Evolutionary conservation across 2,888 invertebrate genomes (phyloP), one percentile per base, ranked within the genome.

Genomic region (Sisyra nigra): DNA sequence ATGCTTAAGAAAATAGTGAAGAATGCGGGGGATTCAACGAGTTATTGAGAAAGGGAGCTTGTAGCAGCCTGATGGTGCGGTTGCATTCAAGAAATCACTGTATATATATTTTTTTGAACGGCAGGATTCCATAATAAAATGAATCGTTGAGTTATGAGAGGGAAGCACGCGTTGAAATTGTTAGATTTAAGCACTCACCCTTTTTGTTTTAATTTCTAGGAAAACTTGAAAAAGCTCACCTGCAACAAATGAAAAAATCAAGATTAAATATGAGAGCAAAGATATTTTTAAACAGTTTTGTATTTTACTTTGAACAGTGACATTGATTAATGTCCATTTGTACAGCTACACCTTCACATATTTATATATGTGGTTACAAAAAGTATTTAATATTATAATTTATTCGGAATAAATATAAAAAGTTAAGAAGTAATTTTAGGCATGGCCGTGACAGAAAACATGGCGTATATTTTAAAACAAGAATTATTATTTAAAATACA

Each of bases 381-480:
- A 48, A 46, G 45, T 48, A 50, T 52, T 50, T 49, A 52, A 52
- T 51, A 52, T 51, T 52, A 50, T 51, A 52, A 52, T 51, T 48
- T 52, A 52, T 52, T 51, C 50, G 45, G 36, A 42, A 42, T 42
- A 42, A 41, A 41, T 41, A 41, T 39, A 18, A 36, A 49, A 48
- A 47, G 49, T 51, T 49, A 50, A 52, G 52, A 52, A 52, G 50
- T 50, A 51, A 52, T 51, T 51, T 49, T 54, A 51, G 53, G 55
- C 51, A 53, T 54, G 54, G 49, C 49, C 51, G 48, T 53, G 53
- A 51, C 52, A 48, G 50, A 50, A 52, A 49, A 54, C 52, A 55
- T 55, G 53, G 54, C 54, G 53, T 55, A 57, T 57, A 58, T 57
- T 57, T 59, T 58, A 58, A 55, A 55, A 52, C 54, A 54, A 57